Evolutionary conservation across 1,140 invertebrate species (phyloP).

Genomic region (Pseudomyrmex dendroicus): DNA sequence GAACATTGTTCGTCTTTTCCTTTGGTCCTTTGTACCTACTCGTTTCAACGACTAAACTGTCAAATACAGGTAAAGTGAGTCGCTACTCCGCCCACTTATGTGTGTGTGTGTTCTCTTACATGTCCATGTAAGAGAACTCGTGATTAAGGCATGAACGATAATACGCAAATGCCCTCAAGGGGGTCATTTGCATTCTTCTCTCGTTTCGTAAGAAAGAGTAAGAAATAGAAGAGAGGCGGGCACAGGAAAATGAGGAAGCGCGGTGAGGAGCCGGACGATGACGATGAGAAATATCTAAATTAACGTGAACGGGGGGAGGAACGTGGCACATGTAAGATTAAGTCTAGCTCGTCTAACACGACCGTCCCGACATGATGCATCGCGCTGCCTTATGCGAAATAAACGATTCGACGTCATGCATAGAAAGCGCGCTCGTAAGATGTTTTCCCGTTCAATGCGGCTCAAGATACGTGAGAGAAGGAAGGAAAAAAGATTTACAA

Average conservation of each 20-base stretch:
- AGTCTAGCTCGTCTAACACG: conserved; percentile 45
- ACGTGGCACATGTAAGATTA: conserved; percentile 50
- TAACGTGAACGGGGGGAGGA: conserved; percentile 48
- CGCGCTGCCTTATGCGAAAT: conserved; percentile 33
- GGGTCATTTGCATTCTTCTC: conserved; percentile 50
- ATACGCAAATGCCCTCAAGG: conserved; percentile 45
- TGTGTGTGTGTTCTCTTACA: too few species aligned
- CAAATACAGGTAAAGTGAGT: conserved; percentile 53
- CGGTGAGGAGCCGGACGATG: conserved; percentile 58
- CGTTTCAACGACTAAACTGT: conserved; percentile 18
- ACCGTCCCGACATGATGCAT: conserved; percentile 43
- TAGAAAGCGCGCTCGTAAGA: background rate
- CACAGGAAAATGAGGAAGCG: conserved; percentile 39
- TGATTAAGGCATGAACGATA: conserved; percentile 51
- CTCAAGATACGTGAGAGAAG: background rate
- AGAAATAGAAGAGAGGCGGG: conserved; percentile 38
- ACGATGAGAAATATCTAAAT: conserved; percentile 64
- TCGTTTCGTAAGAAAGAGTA: conserved; percentile 35
- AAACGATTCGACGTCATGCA: conserved; percentile 21
- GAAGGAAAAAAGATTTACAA: background rate
- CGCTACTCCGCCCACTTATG: conserved; percentile 17
- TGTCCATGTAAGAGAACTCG: background rate
- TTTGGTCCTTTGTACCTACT: background rate
- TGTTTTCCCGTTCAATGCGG: conserved; percentile 4
- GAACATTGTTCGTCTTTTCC: too few species aligned